Conservation (phyloP, 2,113 vertebrate species). For the Nicator chloris region DNA sequence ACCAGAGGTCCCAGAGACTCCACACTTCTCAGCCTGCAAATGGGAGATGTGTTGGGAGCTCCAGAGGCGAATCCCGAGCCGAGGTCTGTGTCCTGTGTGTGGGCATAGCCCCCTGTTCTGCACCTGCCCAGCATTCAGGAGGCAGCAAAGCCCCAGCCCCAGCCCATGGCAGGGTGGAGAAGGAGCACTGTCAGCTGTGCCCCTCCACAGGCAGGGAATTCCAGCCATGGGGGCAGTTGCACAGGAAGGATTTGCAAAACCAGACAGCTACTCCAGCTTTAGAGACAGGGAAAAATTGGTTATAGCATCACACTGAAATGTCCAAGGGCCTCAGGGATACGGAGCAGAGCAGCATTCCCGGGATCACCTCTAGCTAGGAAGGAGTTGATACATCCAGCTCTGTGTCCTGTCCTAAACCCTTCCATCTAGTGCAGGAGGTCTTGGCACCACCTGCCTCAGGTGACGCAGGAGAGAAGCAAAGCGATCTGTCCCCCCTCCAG, state of each 20-base stretch:
- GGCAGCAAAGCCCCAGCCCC: neutral
- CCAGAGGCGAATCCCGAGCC: accelerated
- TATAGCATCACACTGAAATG: neutral
- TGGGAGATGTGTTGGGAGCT: neutral
- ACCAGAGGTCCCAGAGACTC: neutral
- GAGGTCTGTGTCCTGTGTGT: no score
- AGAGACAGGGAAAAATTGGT: neutral
- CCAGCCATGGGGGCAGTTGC: neutral
- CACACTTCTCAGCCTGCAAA: neutral
- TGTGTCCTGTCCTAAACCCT: neutral
- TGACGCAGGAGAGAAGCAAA: neutral
- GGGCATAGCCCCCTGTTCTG: neutral
- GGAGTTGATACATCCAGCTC: neutral
- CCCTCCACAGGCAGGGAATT: neutral
- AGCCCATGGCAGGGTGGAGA: neutral
- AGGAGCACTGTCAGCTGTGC: neutral
- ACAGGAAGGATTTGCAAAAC: neutral
- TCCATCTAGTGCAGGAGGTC: neutral
- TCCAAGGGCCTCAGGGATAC: neutral
- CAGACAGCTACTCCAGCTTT: neutral
- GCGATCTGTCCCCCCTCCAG: accelerated
- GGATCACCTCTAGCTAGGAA: neutral
- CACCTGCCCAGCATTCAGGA: neutral
- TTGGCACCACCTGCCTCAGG: neutral
- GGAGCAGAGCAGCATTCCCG: neutral